Percentiles rank a stretch among this genome's conserved stretches.
Conservation (phyloP, 2,113 vertebrate genomes). For the Salvelinus namaycush region DNA sequence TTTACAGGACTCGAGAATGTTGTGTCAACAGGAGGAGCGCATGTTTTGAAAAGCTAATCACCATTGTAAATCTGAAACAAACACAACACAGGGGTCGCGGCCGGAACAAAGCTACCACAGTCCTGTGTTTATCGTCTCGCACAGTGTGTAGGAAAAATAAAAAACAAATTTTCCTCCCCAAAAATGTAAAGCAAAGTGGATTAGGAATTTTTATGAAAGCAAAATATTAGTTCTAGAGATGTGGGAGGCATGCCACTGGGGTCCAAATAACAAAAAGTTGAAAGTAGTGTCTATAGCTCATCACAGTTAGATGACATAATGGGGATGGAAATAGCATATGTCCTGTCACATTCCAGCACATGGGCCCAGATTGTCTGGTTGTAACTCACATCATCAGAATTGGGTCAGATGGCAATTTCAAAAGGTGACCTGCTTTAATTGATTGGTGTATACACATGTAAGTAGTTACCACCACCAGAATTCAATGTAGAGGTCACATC, state of each 20-base stretch:
- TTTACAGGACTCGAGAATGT: conserved; percentile 39
- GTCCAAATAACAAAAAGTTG: conserved; percentile 45
- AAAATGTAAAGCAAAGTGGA: conserved; percentile 29
- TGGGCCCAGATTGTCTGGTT: not conserved
- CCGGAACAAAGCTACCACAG: conserved; percentile 5
- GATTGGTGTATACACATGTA: not conserved
- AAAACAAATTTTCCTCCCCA: conserved; percentile 9
- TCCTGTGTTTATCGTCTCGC: conserved; percentile 10
- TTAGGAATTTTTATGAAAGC: conserved; percentile 36
- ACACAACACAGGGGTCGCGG: conserved; percentile 8
- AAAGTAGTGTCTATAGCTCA: not conserved
- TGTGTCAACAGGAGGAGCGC: conserved; percentile 33
- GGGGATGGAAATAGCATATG: not conserved
- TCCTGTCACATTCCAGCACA: not conserved
- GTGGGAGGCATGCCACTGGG: conserved; percentile 25
- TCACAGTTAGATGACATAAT: not conserved
- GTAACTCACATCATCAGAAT: conserved; percentile 6
- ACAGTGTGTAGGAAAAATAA: conserved; percentile 22
- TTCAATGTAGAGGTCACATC: not conserved
- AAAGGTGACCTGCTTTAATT: not conserved
- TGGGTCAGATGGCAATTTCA: not conserved
- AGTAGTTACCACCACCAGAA: not conserved
- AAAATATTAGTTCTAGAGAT: conserved; percentile 36
- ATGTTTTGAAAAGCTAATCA: conserved; percentile 16
- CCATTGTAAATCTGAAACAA: conserved; percentile 41